These are phyloP conservation scores for Bimastos eiseni DNA, from an alignment of 2,888 invertebrate genomes.

Conservation along the genomic window DNA sequence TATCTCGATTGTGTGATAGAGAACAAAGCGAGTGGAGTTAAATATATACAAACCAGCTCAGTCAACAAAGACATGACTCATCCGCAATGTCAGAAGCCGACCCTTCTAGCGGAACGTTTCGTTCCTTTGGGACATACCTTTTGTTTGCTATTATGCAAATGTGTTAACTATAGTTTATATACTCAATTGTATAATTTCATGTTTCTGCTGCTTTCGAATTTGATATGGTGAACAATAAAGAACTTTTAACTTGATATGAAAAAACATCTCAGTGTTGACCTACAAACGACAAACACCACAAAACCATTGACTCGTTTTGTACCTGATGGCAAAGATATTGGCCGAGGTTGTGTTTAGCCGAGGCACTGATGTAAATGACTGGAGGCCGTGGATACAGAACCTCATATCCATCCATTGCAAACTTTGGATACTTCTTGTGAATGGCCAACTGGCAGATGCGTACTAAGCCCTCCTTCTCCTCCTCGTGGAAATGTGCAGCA, in stretches of 20 bases:
- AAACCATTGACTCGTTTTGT: neutral
- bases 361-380: conserved; percentile 66
- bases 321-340: conserved; percentile 61
- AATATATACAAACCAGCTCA: neutral
- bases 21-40: neutral
- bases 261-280: neutral
- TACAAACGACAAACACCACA: neutral
- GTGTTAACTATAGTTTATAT: too few species aligned
- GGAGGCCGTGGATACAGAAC: conserved; percentile 82
- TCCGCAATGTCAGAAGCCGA: neutral
- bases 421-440: conserved; percentile 79
- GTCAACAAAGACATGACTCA: neutral
- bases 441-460: conserved; percentile 79
- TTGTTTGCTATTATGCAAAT: too few species aligned
- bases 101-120: too few species aligned
- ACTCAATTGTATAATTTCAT: too few species aligned
- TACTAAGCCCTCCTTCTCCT: conserved; percentile 82
- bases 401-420: conserved; percentile 79
- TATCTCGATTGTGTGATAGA: too few species aligned
- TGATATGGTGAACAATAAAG: too few species aligned
- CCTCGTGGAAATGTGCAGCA: conserved; percentile 83
- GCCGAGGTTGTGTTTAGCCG: conserved; percentile 59
- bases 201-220: too few species aligned
- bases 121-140: too few species aligned
- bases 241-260: too few species aligned